These are phyloP conservation scores for Bombus balteatus DNA, from an alignment of 1,140 invertebrate species.

Conservation along the genomic window DNA sequence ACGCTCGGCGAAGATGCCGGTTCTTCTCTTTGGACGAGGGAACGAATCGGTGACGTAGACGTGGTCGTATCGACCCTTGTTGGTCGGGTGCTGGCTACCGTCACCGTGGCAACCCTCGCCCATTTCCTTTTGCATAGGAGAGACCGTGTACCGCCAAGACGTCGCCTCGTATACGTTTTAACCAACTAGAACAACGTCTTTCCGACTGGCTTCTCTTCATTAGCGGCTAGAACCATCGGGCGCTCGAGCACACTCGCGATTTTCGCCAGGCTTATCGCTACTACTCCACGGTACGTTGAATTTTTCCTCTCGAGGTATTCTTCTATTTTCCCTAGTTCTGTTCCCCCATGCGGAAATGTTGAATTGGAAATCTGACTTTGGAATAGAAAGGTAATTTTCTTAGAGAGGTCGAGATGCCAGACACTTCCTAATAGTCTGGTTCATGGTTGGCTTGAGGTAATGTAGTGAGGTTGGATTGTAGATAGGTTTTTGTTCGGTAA, in stretches of 20 bases:
- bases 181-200: constrained; percentile 7
- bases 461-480: too few species aligned
- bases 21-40: constrained; percentile 18
- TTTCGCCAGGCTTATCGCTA: constrained; percentile 15
- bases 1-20: background rate
- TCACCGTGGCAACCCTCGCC: constrained; percentile 72
- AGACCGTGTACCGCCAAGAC: constrained; percentile 18
- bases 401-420: background rate
- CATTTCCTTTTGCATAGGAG: constrained; percentile 67
- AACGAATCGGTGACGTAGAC: constrained; percentile 67
- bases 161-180: constrained; percentile 21
- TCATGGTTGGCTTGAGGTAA: background rate
- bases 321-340: background rate
- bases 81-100: constrained; percentile 56
- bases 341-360: background rate
- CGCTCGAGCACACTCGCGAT: constrained; percentile 35
- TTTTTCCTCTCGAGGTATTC: background rate
- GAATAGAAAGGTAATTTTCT: background rate
- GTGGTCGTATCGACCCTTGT: constrained; percentile 70
- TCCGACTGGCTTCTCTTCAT: constrained; percentile 40
- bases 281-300: constrained; percentile 1
- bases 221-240: constrained; percentile 38
- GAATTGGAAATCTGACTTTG: background rate
- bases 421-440: background rate
- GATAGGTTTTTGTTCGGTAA: too few species aligned